These are phyloP conservation scores for Hirundichthys speculiger DNA, from an alignment of 2,113 vertebrate species.

Conservation along the genomic window DNA sequence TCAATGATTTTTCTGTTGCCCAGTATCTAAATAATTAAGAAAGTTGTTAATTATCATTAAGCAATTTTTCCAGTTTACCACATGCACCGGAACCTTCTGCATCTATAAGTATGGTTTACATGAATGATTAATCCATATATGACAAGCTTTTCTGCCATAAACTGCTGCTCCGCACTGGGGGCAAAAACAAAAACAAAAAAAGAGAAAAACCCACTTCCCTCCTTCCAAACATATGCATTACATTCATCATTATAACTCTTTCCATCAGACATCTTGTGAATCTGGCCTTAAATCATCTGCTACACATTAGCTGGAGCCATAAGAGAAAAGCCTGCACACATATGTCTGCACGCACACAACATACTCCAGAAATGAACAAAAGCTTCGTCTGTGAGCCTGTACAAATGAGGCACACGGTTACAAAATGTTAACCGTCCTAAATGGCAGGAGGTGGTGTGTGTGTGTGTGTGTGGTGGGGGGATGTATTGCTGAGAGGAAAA, in stretches of 20 bases:
- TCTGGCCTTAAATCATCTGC: constrained; percentile 74
- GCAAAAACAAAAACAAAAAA: background rate
- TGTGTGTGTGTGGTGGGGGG: constrained; percentile 36
- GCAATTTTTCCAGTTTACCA: too few species aligned
- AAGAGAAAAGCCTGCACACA: constrained; percentile 43
- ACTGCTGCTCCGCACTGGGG: background rate
- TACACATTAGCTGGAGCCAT: constrained; percentile 70
- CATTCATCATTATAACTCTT: constrained; percentile 67
- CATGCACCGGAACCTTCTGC: too few species aligned
- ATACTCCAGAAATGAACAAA: constrained; percentile 56
- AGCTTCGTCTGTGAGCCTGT: constrained; percentile 59
- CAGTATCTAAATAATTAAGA: too few species aligned
- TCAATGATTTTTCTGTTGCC: too few species aligned
- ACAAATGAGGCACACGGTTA: constrained; percentile 65
- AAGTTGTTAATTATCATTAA: too few species aligned
- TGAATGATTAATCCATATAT: too few species aligned
- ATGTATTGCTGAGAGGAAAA: constrained; percentile 52
- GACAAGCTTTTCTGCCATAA: background rate
- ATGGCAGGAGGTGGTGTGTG: constrained; percentile 50
- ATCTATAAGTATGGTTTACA: too few species aligned
- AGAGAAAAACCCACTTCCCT: constrained; percentile 6
- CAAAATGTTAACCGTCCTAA: constrained; percentile 72
- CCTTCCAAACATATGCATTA: constrained; percentile 54
- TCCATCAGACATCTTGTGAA: constrained; percentile 57
- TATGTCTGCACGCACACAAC: constrained; percentile 13